phyloP scores from a whole-genome alignment of 2,797 vertebrate genomes.

The Megaceryle alcyon region DNA sequence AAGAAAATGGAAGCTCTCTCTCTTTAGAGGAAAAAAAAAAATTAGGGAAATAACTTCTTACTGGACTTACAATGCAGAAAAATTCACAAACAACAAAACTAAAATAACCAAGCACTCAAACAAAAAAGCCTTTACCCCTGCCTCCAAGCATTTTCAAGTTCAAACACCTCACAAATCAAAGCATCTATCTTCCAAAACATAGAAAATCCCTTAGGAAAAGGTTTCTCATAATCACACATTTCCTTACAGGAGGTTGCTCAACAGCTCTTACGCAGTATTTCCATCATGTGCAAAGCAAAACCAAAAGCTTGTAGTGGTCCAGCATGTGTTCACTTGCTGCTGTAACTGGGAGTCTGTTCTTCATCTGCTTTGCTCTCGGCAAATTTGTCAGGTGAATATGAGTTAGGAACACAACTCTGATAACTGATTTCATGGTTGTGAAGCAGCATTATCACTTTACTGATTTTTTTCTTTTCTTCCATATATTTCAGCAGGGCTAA shows the following conservation, averaged over 20 bases:
- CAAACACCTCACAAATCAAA: conserved; percentile 25
- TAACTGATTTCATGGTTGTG: not conserved
- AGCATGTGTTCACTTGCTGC: not conserved
- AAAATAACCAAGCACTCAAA: not conserved
- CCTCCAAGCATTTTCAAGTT: not conserved
- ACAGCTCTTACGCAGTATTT: conserved; percentile 57
- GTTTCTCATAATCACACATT: conserved; percentile 66
- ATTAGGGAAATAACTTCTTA: not conserved
- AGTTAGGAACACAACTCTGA: not conserved
- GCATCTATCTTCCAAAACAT: conserved; percentile 27
- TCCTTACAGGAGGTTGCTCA: conserved; percentile 65
- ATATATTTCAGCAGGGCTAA: not conserved
- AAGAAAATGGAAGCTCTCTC: not conserved
- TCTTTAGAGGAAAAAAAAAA: not conserved
- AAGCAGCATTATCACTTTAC: not conserved
- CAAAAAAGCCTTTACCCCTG: not conserved
- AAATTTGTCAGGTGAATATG: not conserved
- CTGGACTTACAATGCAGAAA: not conserved
- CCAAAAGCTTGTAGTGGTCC: not conserved
- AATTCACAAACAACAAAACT: not conserved
- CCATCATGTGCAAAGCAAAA: conserved; percentile 41
- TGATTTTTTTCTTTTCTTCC: not conserved
- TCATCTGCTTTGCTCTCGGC: not conserved
- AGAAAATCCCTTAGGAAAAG: conserved; percentile 64
- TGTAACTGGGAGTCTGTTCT: not conserved